phyloP scores from a whole-genome alignment of 2,888 invertebrate species.

The Nasonia oneida region DNA sequence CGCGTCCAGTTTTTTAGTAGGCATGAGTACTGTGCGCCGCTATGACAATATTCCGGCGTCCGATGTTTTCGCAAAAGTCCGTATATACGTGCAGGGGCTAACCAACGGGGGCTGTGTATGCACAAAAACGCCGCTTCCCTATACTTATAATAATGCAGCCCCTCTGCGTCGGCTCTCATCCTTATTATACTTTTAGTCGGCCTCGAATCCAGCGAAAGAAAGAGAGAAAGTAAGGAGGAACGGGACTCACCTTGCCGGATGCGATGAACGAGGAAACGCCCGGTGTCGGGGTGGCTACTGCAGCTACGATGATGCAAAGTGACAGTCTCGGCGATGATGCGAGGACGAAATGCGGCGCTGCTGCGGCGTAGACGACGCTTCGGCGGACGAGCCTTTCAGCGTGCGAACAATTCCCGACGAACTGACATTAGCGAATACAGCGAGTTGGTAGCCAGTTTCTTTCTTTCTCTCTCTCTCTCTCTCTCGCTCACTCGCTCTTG shows the following conservation, averaged over 20 bases:
- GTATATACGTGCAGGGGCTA: conserved; percentile 1
- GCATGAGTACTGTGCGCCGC: not conserved
- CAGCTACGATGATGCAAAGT: not conserved
- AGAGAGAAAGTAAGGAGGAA: not conserved
- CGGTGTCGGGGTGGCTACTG: conserved; percentile 15
- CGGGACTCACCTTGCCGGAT: conserved; percentile 45
- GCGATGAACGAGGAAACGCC: conserved; percentile 47
- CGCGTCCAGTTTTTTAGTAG: not conserved
- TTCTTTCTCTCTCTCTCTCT: not conserved
- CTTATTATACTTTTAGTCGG: not conserved
- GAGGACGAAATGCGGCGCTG: conserved; percentile 5
- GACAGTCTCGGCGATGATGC: not conserved
- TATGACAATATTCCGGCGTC: not conserved
- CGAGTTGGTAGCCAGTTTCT: conserved; percentile 2
- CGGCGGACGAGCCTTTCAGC: not conserved
- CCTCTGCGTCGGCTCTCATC: no score
- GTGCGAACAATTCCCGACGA: conserved; percentile 12
- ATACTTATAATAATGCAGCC: no score
- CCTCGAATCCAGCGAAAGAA: not conserved
- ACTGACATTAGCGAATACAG: conserved; percentile 16
- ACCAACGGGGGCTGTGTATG: not conserved
- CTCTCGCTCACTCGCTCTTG: not conserved
- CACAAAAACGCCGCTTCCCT: not conserved
- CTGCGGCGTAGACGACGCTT: not conserved
- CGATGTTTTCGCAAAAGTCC: conserved; percentile 47